Conservation (phyloP, 1,140 invertebrate genomes). For the Listronotus oregonensis region DNA sequence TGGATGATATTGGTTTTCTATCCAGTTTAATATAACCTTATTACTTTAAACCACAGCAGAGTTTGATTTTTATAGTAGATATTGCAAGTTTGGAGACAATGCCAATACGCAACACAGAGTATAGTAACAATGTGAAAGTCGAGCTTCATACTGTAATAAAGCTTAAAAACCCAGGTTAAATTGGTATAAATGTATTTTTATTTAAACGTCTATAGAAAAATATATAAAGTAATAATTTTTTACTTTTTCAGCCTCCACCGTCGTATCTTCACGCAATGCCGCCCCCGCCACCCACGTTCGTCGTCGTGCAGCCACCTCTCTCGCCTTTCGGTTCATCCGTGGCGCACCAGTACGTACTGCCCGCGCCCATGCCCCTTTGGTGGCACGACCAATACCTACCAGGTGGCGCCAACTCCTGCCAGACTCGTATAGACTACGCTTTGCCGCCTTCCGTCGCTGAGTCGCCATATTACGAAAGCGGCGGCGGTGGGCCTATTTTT, state of each 20-base stretch:
- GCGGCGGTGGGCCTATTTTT: constrained; percentile 39
- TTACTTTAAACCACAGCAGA: no score
- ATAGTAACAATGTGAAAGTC: no score
- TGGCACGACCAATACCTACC: constrained; percentile 46
- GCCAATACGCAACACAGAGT: no score
- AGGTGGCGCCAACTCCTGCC: constrained; percentile 43
- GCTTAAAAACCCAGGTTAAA: no score
- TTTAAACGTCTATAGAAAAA: no score
- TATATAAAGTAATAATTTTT: background rate
- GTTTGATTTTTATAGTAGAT: no score
- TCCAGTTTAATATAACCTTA: no score
- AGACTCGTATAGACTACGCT: constrained; percentile 37
- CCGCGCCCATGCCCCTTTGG: constrained; percentile 40
- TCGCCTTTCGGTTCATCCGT: constrained; percentile 40
- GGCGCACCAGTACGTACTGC: constrained; percentile 43
- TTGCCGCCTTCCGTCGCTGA: constrained; percentile 34
- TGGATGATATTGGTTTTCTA: no score
- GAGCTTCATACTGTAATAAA: no score
- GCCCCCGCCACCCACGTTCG: constrained; percentile 43
- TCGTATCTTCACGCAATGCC: constrained; percentile 38
- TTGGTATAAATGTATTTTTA: no score
- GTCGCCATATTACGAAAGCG: constrained; percentile 18
- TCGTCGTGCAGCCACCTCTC: constrained; percentile 50
- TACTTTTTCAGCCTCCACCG: constrained; percentile 15
- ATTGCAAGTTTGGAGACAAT: no score